Evolutionary conservation across 2,113 vertebrate species (phyloP).

Genomic region (Tonatia bakeri): DNA sequence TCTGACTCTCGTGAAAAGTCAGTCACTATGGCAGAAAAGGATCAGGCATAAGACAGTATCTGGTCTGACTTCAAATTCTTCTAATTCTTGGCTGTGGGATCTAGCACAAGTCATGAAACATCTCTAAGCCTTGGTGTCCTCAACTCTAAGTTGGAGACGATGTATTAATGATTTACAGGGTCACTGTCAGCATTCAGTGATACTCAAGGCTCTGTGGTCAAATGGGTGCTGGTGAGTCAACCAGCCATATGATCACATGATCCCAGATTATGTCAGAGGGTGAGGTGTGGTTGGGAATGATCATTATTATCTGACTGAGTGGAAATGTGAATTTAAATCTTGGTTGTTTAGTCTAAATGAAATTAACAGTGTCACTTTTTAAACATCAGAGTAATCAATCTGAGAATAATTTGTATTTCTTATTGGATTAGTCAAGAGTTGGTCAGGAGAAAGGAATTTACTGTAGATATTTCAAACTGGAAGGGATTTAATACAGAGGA

Average conservation of each 20-base stretch:
- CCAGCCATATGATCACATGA: neutral
- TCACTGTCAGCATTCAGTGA: neutral
- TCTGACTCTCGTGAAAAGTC: neutral
- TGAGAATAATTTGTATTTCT: constrained; percentile 33
- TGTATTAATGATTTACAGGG: neutral
- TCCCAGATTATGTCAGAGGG: neutral
- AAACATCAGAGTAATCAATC: neutral
- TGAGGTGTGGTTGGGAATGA: neutral
- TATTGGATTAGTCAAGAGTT: constrained; percentile 9
- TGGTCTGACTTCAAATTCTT: constrained; percentile 10
- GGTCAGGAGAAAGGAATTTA: neutral
- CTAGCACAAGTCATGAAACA: neutral
- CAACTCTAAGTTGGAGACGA: neutral
- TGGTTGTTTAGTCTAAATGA: constrained; percentile 29
- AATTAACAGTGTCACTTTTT: neutral
- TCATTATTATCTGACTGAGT: neutral
- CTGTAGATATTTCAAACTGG: neutral
- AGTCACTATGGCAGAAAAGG: neutral
- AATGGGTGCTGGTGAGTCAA: neutral
- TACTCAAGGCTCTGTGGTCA: neutral
- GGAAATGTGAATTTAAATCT: neutral
- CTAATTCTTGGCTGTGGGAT: neutral
- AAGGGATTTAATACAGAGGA: neutral
- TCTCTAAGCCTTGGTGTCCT: neutral
- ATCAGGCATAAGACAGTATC: neutral